phyloP scores from a whole-genome alignment of 2,113 vertebrate species.

The Oreotragus oreotragus region DNA sequence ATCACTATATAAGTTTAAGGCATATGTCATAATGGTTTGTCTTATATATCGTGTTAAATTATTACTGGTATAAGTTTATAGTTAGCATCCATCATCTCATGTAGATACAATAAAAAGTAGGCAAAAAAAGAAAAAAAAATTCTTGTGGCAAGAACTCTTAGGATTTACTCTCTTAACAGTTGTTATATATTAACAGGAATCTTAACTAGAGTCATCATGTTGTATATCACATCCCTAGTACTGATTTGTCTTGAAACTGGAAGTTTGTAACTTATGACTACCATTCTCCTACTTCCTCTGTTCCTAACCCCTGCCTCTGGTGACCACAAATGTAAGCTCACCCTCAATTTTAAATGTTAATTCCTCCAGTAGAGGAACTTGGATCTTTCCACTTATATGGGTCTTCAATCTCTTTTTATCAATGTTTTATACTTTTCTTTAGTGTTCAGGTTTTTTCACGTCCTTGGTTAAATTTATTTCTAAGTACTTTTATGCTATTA shows the following conservation, averaged over 20 bases:
- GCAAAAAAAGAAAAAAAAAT: neutral
- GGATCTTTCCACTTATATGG: neutral
- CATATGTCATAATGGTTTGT: neutral
- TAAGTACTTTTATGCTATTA: neutral
- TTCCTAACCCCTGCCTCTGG: neutral
- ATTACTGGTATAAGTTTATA: neutral
- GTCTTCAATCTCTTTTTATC: neutral
- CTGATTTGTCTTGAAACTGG: neutral
- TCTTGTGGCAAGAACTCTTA: neutral
- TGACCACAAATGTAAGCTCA: neutral
- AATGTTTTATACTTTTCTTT: neutral
- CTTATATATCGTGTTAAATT: neutral
- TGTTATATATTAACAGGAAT: neutral
- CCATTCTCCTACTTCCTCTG: neutral
- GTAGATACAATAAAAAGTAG: neutral
- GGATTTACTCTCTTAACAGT: neutral
- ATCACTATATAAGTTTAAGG: neutral
- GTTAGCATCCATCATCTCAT: neutral
- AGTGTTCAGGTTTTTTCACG: neutral
- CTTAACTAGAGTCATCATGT: neutral
- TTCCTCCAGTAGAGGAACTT: neutral
- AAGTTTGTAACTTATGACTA: neutral
- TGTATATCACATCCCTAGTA: neutral
- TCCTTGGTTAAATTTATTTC: neutral
- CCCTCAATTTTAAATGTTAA: neutral